Percentiles rank a stretch among this genome's conserved stretches.
Conservation (phyloP, 30 jellyfish, hydroid and myxozoan genomes). For the Cassiopea andromeda region DNA sequence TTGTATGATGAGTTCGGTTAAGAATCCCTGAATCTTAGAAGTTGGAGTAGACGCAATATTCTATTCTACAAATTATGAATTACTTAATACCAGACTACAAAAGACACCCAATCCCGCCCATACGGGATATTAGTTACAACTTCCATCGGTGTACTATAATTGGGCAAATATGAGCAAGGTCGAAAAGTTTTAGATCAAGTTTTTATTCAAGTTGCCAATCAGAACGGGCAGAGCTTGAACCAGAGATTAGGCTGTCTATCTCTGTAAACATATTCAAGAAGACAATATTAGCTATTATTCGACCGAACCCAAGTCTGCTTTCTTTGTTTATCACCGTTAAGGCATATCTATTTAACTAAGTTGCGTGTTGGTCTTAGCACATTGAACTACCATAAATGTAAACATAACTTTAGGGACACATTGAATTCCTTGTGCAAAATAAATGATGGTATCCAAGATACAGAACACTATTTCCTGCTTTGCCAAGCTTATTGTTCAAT, state of each 20-base stretch:
- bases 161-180: conserved; percentile 32
- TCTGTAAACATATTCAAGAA: conserved; percentile 47
- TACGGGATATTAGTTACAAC: conserved; percentile 25
- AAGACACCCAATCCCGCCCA: conserved; percentile 45
- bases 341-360: not conserved
- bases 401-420: conserved; percentile 22
- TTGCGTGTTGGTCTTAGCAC: not conserved
- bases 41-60: conserved; percentile 66
- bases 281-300: conserved; percentile 23
- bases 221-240: conserved; percentile 53
- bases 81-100: conserved; percentile 47
- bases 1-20: conserved; percentile 52
- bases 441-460: conserved; percentile 22
- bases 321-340: conserved; percentile 2
- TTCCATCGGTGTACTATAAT: conserved; percentile 28
- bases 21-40: conserved; percentile 53
- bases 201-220: conserved; percentile 49
- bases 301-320: conserved; percentile 53
- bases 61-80: conserved; percentile 40
- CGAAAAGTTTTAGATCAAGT: conserved; percentile 35
- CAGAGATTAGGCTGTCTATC: conserved; percentile 48
- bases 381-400: not conserved
- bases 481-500: conserved; percentile 22
- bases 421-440: conserved; percentile 10
- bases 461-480: conserved; percentile 30